Conservation (phyloP, 2,113 vertebrate species). For the Trichechus manatus region DNA sequence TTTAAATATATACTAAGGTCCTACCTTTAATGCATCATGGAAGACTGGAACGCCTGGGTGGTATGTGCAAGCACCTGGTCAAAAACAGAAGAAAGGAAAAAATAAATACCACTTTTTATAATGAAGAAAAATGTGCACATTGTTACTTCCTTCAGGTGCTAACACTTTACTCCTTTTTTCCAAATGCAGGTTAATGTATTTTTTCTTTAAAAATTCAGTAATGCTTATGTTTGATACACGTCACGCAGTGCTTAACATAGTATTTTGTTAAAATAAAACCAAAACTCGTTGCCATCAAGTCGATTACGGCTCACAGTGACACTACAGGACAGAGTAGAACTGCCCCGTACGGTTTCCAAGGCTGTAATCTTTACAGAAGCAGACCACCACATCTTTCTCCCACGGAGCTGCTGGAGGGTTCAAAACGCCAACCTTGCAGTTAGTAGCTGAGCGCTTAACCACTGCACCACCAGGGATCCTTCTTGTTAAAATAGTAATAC, state of each 20-base stretch:
- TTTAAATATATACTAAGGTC: slow-evolving; percentile 55
- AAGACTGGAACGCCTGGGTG: slow-evolving; percentile 98
- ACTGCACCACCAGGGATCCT: background rate
- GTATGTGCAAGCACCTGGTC: slow-evolving; percentile 93
- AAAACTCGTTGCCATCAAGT: background rate
- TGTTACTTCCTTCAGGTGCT: background rate
- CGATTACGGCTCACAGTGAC: background rate
- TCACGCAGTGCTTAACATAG: background rate
- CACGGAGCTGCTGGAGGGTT: background rate
- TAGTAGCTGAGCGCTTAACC: background rate
- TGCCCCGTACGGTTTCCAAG: background rate
- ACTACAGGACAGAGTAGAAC: background rate
- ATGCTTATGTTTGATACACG: background rate
- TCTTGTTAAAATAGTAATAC: background rate
- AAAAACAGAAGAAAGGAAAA: slow-evolving; percentile 66
- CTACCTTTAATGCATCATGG: slow-evolving; percentile 98
- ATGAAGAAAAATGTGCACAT: background rate
- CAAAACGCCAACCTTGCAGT: background rate
- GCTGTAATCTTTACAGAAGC: background rate
- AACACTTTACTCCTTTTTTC: slow-evolving; percentile 19
- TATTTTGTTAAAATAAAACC: background rate
- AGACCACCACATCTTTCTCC: background rate
- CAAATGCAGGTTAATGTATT: background rate
- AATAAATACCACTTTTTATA: background rate
- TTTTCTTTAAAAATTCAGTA: slow-evolving; percentile 48